phyloP scores from a whole-genome alignment of 2,113 vertebrate genomes.

The Podarcis raffonei region DNA sequence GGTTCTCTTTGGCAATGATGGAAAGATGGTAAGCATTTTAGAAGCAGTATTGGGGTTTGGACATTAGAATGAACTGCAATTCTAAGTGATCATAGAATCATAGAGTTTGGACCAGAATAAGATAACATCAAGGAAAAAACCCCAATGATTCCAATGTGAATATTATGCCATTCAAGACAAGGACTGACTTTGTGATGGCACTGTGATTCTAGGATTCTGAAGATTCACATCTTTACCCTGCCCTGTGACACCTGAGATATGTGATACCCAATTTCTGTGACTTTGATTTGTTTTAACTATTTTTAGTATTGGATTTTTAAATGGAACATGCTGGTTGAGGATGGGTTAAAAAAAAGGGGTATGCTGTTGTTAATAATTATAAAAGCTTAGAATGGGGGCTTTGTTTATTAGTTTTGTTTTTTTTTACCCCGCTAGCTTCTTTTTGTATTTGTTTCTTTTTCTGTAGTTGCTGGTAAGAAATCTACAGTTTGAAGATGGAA shows the following conservation, averaged over 20 bases:
- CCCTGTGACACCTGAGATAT: too few species aligned
- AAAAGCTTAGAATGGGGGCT: not conserved
- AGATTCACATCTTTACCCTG: too few species aligned
- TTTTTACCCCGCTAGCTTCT: not conserved
- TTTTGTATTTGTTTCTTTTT: constrained; percentile 14
- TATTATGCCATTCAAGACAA: constrained; percentile 1
- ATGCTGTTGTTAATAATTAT: not conserved
- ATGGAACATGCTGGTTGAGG: too few species aligned
- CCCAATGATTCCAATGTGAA: not conserved
- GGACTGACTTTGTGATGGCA: not conserved
- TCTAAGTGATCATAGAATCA: not conserved
- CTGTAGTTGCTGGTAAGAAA: constrained; percentile 80
- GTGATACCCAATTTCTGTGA: too few species aligned
- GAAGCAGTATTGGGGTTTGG: not conserved
- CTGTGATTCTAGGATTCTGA: not conserved
- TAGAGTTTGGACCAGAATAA: not conserved
- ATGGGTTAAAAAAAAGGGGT: too few species aligned
- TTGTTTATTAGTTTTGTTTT: not conserved
- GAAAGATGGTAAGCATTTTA: constrained; percentile 82
- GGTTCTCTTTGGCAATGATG: constrained; percentile 86
- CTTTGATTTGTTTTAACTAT: too few species aligned
- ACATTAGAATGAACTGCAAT: not conserved
- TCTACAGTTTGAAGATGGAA: constrained; percentile 84
- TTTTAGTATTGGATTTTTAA: too few species aligned
- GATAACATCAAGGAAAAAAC: not conserved